phyloP scores from a whole-genome alignment of 2,113 vertebrate genomes.

The Oryctolagus cuniculus region mOryCun1.1 NC_091438.1:13260501-13261000 shows the following conservation, averaged over 20 bases:
- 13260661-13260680: too few relatives aligned
- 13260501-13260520: background rate
- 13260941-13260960: background rate
- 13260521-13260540: background rate
- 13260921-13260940: background rate
- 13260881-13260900: background rate
- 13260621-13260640: too few relatives aligned
- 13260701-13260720: background rate
- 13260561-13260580: background rate
- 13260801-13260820: background rate
- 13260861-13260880: background rate
- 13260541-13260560: background rate
- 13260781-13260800: too few relatives aligned
- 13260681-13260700: background rate
- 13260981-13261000: too few relatives aligned
- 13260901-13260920: background rate
- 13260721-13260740: too few relatives aligned
- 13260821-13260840: fast-evolving
- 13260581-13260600: background rate
- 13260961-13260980: background rate
- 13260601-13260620: background rate
- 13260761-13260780: too few relatives aligned
- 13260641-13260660: too few relatives aligned
- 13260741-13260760: too few relatives aligned
- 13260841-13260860: background rate